Base-by-base conservation (phyloP, 2,797 vertebrate genomes). In the Notolepis coatsorum region DNA sequence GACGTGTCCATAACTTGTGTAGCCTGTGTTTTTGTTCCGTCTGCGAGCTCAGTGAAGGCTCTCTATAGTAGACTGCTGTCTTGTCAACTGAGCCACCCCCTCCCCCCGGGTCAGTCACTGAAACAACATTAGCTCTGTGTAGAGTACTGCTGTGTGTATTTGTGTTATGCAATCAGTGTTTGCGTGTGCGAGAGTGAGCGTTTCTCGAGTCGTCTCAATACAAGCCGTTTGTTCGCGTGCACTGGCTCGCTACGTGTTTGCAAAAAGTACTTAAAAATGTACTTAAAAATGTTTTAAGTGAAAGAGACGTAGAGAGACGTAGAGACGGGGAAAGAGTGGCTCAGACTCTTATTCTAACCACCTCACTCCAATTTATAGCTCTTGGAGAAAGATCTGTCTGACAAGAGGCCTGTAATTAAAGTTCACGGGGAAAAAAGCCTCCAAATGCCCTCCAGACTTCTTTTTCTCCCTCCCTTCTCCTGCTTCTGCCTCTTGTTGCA, bases 341-440 rank as follows among this genome's bases (percentile, higher is more conserved):
- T 66, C 71, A 73, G 82, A 79, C 78, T 88, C 71, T 53, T 64
- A 61, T 84, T 82, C 73, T 78, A 90, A 85, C 88, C 86, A 77
- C 84, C 85, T 88, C 85, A 84, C 77, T 89, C 80, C 81, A 88
- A 86, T 91, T 90, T 91, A 85, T 78, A 87, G 89, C 84, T 88
- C 85, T 88, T 87, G 89, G 89, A 91, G 81, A 83, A 65, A 85
- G 88, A 93, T 92, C 88, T 84, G 81, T 90, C 85, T 86, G 75
- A 84, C 80, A 71, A 74, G 63, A 88, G 82, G 88, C 82, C 88
- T 92, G 88, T 93, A 91, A 93, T 93, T 93, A 94, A 89, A 90
- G 81, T 80, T 74, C 74, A 72, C 83, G 82, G 42, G 69, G 58
- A 63, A 73, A 79, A 79, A 74, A 73, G 65, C 35, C 62, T 68